Base-by-base conservation (phyloP, 2,888 invertebrate species). In the Phania funesta region DNA sequence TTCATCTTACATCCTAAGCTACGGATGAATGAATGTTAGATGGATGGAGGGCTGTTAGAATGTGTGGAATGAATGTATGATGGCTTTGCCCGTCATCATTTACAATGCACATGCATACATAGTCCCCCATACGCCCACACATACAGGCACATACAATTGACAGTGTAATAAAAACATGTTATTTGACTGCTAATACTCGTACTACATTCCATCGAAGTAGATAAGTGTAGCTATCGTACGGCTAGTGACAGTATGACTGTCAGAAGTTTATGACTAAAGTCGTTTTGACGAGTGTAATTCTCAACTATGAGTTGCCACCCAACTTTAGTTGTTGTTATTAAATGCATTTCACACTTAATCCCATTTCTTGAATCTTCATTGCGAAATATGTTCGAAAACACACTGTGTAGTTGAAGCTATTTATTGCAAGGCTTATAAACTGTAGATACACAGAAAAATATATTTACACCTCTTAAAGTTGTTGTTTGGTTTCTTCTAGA, bases 101-200 rank as follows among this genome's bases (percentile, higher is more conserved):
- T 44, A 48, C 44, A 18, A 26, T 13, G 16, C 29, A 9, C 2
- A 38, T 6, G 22, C 8, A 22, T 6, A 16, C 26, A 38, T 13
- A 35, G n/a, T n/a, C n/a, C n/a, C 22, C 26, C 13, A 18, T 20
- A 41, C 22, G 20, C 11, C 1, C 29, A 46, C 29, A 9, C 2
- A 38, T 6, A 32, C 8, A 22, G 6, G 22, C 26, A 38, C 16
- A 35, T 22, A 32, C n/a, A 60, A 35, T 32, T 46, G 41, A 20
- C 41, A 58, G 41, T 50, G 64, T 32, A 81, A 64, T 78, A 64
- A 62, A 54, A 81, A 70, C 68, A 70, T 74, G 58, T 74, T 70
- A 56, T 74, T 64, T 44, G n/a, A 78, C 41, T 68, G 20, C 52
- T 82, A 70, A 52, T 50, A 64, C 4, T 62, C 13, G 7, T 24